These are phyloP conservation scores for Myodes glareolus DNA, from an alignment of 2,113 vertebrate species.

Conservation along the genomic window DNA sequence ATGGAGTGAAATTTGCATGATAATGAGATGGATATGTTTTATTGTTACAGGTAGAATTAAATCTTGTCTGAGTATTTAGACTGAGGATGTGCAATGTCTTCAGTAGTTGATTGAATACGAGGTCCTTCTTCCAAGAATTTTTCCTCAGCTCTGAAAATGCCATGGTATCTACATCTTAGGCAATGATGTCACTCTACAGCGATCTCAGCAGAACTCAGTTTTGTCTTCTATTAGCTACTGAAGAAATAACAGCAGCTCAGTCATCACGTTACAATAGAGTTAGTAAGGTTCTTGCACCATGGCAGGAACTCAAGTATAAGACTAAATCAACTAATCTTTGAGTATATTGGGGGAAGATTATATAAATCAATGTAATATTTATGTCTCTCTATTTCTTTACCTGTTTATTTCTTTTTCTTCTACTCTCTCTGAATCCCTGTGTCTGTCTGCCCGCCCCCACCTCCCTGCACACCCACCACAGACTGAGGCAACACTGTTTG, in stretches of 20 bases:
- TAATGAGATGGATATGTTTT: neutral
- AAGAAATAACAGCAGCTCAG: neutral
- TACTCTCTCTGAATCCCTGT: fast-evolving
- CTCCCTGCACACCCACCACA: neutral
- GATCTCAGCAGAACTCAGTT: neutral
- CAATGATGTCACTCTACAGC: fast-evolving
- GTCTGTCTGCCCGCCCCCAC: too few relatives aligned
- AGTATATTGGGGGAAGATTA: neutral
- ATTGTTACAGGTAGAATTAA: neutral
- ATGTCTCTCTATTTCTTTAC: neutral
- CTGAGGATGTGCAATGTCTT: neutral
- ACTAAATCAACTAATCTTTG: neutral
- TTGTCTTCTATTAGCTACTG: fast-evolving
- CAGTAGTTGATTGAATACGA: neutral
- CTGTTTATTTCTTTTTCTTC: neutral
- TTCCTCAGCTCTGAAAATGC: neutral
- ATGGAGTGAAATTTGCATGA: neutral
- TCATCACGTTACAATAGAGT: neutral
- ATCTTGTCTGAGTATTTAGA: neutral
- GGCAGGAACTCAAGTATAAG: neutral
- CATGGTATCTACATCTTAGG: fast-evolving
- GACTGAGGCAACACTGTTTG: neutral
- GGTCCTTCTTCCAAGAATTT: neutral
- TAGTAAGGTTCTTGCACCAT: neutral
- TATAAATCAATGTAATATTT: neutral